Base-by-base conservation (phyloP, 2,888 invertebrate genomes). In the Cryptophagus acutangulus region DNA sequence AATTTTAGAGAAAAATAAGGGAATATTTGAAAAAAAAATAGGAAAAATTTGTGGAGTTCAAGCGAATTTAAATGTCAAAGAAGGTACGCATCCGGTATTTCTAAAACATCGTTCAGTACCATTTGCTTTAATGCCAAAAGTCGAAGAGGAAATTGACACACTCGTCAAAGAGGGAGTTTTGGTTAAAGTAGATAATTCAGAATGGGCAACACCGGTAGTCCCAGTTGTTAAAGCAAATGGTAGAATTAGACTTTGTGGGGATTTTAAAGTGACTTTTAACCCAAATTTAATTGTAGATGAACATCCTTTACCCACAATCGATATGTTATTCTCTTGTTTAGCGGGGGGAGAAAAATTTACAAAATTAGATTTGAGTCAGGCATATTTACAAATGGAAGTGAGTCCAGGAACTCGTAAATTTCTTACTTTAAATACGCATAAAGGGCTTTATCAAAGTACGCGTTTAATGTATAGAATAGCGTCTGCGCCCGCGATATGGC, bases 321-420 rank as follows among this genome's bases (percentile, higher is more conserved):
- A 46, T 12, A 6, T 15, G 17, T 14, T 56, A 10, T 53, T 57
- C 33, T 12, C 49, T 8, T 25, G 29, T 6, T 48, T 51, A 46
- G 41, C 38, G 49, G 38, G 59, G 51, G 51, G 49, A 40, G 17
- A 61, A 55, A 29, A 31, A 15, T 53, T 51, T 36, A 28, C 44
- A 16, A 50, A 48, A 42, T 13, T 53, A 25, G 61, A 65, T 48
- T 48, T 65, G 52, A 55, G 33, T n/a, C n/a, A n/a, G n/a, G 64
- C 67, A 2, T 68, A 66, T 38, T 49, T 63, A 43, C 63, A 67
- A 40, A 29, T 65, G 15, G 58, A 59, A 50, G 48, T 66, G 16
- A 54, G 57, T 18, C 56, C 54, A 2, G 56, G 59, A 14, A 54
- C 58, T 44, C 46, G 52, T 39, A 45, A 62, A 12, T 48, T 57